Evolutionary conservation across 2,113 vertebrate genomes (phyloP).

Genomic region (Stigmatopora nigra): DNA sequence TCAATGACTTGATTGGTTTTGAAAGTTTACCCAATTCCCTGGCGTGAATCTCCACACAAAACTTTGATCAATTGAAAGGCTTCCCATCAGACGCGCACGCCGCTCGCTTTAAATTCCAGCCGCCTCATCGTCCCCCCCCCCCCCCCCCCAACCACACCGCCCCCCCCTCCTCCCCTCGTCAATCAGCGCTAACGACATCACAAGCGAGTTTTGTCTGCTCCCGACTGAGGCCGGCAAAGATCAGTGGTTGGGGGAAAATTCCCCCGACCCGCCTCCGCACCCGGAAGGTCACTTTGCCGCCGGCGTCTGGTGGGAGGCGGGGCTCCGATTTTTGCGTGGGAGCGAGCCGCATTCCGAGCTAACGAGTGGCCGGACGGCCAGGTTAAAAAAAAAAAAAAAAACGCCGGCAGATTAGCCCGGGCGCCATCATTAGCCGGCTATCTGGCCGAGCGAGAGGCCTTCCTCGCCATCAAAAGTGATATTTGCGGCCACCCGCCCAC

Average conservation of each 20-base stretch:
- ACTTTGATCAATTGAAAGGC: neutral
- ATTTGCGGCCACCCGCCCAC: conserved; percentile 53
- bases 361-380: conserved; percentile 43
- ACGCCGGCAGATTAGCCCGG: conserved; percentile 21
- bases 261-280: conserved; percentile 52
- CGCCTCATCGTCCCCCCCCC: neutral
- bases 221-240: conserved; percentile 52
- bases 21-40: no score
- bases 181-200: conserved; percentile 55
- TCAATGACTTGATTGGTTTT: no score
- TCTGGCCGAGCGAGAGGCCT: conserved; percentile 10
- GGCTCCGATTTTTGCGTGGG: conserved; percentile 34
- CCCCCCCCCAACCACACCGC: no score
- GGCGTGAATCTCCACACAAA: no score
- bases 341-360: conserved; percentile 43
- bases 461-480: conserved; percentile 55
- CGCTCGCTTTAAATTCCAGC: conserved; percentile 49
- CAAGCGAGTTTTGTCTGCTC: conserved; percentile 59
- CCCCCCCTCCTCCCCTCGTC: conserved; percentile 24
- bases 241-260: conserved; percentile 63
- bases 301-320: no score
- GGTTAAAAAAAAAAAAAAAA: no score
- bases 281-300: conserved; percentile 70
- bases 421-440: conserved; percentile 5
- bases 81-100: neutral